A percentile compares a stretch with the other conserved stretches of the same genome.
phyloP scores from a whole-genome alignment of 2,797 vertebrate genomes.

The Platyrinchus mystaceus region DNA sequence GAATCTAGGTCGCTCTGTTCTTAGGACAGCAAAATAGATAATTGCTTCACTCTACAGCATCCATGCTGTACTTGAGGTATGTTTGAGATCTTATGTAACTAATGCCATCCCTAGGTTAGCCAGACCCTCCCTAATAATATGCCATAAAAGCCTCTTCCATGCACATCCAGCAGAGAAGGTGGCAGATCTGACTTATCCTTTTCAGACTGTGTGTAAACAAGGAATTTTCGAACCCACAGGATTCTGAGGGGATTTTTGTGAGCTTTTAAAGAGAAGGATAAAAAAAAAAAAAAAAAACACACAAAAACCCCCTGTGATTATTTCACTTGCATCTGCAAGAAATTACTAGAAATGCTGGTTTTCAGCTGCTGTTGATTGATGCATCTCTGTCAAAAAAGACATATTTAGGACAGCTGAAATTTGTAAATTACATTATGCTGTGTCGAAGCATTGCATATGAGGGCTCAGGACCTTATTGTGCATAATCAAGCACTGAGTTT shows the following conservation, averaged over 20 bases:
- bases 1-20: conserved; percentile 22
- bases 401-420: neutral
- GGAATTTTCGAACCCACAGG: neutral
- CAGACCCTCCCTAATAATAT: neutral
- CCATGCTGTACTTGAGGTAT: neutral
- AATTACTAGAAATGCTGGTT: neutral
- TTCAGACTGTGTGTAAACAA: neutral
- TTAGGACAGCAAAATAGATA: conserved; percentile 4
- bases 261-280: neutral
- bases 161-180: neutral
- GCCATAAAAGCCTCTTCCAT: neutral
- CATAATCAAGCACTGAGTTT: neutral
- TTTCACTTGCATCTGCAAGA: neutral
- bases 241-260: neutral
- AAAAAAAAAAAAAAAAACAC: neutral
- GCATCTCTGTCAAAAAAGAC: neutral
- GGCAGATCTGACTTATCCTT: neutral
- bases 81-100: neutral
- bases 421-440: neutral
- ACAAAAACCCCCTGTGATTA: neutral
- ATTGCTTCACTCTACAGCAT: conserved; percentile 9
- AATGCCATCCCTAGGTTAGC: neutral
- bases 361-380: neutral
- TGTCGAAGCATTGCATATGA: neutral
- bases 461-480: neutral